Base-by-base conservation (phyloP, 2,888 invertebrate species). In the Stegophylla sp. region DNA sequence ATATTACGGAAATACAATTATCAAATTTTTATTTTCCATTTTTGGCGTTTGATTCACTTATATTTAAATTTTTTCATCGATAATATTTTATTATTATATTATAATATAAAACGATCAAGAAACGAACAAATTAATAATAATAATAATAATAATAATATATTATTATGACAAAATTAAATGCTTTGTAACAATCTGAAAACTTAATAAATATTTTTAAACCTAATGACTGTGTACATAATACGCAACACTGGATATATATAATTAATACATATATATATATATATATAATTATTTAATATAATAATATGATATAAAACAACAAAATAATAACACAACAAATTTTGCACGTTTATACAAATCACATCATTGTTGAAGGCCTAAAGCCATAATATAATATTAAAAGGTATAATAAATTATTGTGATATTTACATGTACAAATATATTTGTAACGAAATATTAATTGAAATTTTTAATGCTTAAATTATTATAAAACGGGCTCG, bases 261-360 rank as follows among this genome's bases (percentile, higher is more conserved):
- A 5, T 5, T 34, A 34, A 34, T 34, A 34, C 7, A 34, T 34
- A 34, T 34, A 34, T 34, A 5, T 7, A 34, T 34, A 34, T 3
- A 34, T 34, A 5, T 5, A 34, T 34, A 3, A 34, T 34, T 5
- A 34, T 34, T 5, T 34, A 34, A 34, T 34, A 34, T 34, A 34
- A 34, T 34, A 34, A 34, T 34, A 26, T 20, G 12, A 72, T 69
- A 69, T 23, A 72, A 56, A 72, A 74, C 34, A 74, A 74, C 74
- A 63, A 74, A 63, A 63, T 28, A 51, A 63, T 74, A 74, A 63
- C 28, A 74, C 15, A 74, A 74, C 48, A 63, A 63, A 74, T n/a
- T 74, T 74, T 34, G 63, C 63, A 48, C 51, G 23, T 74, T 63
- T 48, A 63, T 51, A 74, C 48, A 74, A 63, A 74, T 74, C 61